These are phyloP conservation scores for Melieria picta DNA, from an alignment of 2,888 invertebrate genomes.

Conservation along the genomic window DNA sequence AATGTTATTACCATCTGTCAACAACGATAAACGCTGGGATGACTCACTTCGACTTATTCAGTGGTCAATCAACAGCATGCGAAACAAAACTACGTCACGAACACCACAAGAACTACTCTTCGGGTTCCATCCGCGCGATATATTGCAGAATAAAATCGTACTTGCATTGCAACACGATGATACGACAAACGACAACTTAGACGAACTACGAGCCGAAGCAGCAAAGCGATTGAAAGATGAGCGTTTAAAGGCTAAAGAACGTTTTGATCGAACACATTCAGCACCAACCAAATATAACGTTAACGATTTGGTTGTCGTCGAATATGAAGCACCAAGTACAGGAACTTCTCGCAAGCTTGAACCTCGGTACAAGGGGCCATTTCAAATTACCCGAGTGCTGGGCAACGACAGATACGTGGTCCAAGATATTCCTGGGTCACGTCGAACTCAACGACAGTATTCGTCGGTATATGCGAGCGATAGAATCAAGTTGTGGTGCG, in stretches of 20 bases:
- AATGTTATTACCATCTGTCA: slow-evolving; percentile 11
- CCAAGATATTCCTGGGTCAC: slow-evolving; percentile 43
- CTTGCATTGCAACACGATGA: background rate
- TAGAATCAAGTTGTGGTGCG: slow-evolving; percentile 43
- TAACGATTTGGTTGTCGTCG: slow-evolving; percentile 36
- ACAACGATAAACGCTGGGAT: slow-evolving; percentile 20
- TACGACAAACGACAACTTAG: background rate
- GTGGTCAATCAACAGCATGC: slow-evolving; percentile 1
- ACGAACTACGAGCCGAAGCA: slow-evolving; percentile 3
- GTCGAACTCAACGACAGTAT: slow-evolving; percentile 42
- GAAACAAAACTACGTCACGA: slow-evolving; percentile 4
- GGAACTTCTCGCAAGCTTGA: slow-evolving; percentile 43
- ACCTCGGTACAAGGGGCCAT: slow-evolving; percentile 45
- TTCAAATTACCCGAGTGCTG: slow-evolving; percentile 39
- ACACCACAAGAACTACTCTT: slow-evolving; percentile 12
- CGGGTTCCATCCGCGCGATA: background rate
- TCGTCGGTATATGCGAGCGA: slow-evolving; percentile 42
- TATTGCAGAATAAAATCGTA: slow-evolving; percentile 9
- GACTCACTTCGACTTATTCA: slow-evolving; percentile 8
- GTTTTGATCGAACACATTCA: slow-evolving; percentile 30
- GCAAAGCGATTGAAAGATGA: slow-evolving; percentile 4
- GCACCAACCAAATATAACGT: slow-evolving; percentile 26
- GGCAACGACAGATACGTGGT: slow-evolving; percentile 45
- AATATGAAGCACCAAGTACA: slow-evolving; percentile 34
- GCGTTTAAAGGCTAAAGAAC: slow-evolving; percentile 29